A percentile compares a stretch with the other conserved stretches of the same genome.
phyloP scores from a whole-genome alignment of 2,888 invertebrate genomes.

The Cephalotes varians region DNA sequence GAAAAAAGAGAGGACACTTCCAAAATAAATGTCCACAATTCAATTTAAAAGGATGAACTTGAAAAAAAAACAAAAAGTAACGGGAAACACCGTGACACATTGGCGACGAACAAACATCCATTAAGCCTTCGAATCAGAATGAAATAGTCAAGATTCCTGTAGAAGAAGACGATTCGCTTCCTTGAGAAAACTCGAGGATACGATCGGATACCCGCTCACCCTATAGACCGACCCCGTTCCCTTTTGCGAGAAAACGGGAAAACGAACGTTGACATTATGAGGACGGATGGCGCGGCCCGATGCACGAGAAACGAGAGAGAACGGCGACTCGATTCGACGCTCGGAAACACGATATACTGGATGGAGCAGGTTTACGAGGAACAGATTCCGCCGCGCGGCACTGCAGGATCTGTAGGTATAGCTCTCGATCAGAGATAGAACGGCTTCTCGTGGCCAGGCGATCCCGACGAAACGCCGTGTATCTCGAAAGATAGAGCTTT shows the following conservation, averaged over 20 bases:
- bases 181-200: slow-evolving; percentile 27
- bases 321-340: slow-evolving; percentile 42
- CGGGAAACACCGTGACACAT: slow-evolving; percentile 15
- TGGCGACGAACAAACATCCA: slow-evolving; percentile 50
- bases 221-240: slow-evolving; percentile 6
- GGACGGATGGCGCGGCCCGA: slow-evolving; percentile 60
- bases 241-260: slow-evolving; percentile 37
- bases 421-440: slow-evolving; percentile 49
- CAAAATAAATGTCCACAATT: slow-evolving; percentile 9
- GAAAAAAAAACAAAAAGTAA: slow-evolving; percentile 1
- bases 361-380: slow-evolving; percentile 59
- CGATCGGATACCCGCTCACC: slow-evolving; percentile 52
- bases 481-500: slow-evolving; percentile 28
- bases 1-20: background rate
- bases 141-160: slow-evolving; percentile 59
- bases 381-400: slow-evolving; percentile 47
- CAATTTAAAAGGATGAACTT: background rate
- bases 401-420: slow-evolving; percentile 34
- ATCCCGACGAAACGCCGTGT: slow-evolving; percentile 19
- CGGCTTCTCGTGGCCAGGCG: slow-evolving; percentile 16
- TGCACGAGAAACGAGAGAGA: slow-evolving; percentile 54
- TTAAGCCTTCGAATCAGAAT: slow-evolving; percentile 38
- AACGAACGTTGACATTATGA: slow-evolving; percentile 61
- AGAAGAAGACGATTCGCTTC: slow-evolving; percentile 57
- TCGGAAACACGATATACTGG: slow-evolving; percentile 60